Evolutionary conservation across 1,140 invertebrate genomes (phyloP), one percentile per base, ranked within the genome.

Genomic region (Oedothorax gibbosus): DNA sequence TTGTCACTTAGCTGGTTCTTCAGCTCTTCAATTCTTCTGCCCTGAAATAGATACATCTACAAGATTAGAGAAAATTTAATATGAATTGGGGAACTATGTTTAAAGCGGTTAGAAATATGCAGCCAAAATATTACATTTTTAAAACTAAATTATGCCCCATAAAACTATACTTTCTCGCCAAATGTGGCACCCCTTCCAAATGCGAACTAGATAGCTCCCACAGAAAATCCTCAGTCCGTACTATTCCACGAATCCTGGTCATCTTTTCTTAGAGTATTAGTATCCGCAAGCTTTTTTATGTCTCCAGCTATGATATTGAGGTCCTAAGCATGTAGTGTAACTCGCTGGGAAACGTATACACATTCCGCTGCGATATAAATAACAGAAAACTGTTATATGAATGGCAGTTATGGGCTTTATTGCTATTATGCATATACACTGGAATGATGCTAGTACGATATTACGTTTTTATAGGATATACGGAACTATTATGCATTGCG

Each of bases 231-330:
- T 81, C 72, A 68, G 62, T 71, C 54, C 8, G 51, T 11, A 53
- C 78, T 71, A 71, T 81, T 81, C 72, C 35, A 15, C 51, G 79
- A 68, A 18, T 35, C 35, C 35, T 53, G 68, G 66, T 81, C 79
- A 81, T 72, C 68, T 66, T 57, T 71, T 35, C 79, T 51, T 62
- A 56, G 21, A 62, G 51, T 81, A 81, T 81, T 81, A 81, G 68
- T 81, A 81, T 72, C 65, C 49, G 15, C 21, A 20, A 9, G 3
- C 20, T 53, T 68, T 68, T 66, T 15, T 53, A 8, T 54, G n/a
- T 56, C 10, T 20, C 50, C 10, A 50, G 11, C 14, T 10, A 53
- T 21, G 77, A 68, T 79, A 79, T 66, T 68, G 77, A 50, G 57
- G 60, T 77, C 53, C 65, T 21, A 64, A 77, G 65, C 62, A 20